phyloP scores from a whole-genome alignment of 2,888 invertebrate genomes.

The Empis livida region DNA sequence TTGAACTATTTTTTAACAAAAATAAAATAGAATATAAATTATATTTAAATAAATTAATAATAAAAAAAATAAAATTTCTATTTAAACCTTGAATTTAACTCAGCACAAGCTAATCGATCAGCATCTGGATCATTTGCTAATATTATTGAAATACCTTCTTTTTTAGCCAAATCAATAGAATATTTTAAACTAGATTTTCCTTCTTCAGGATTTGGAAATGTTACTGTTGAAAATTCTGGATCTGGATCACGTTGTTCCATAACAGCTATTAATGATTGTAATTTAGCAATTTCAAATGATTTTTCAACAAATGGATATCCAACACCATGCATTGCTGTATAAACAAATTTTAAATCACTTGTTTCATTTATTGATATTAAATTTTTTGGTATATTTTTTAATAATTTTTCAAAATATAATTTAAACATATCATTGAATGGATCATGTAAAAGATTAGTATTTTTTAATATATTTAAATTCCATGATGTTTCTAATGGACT shows the following conservation, averaged over 20 bases:
- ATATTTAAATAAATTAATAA: neutral
- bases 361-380: constrained; percentile 41
- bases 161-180: constrained; percentile 65
- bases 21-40: neutral
- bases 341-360: constrained; percentile 55
- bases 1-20: constrained; percentile 26
- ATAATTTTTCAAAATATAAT: constrained; percentile 52
- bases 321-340: constrained; percentile 98
- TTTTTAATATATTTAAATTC: constrained; percentile 48
- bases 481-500: constrained; percentile 66
- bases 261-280: constrained; percentile 40
- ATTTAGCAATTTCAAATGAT: constrained; percentile 61
- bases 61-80: too few species aligned
- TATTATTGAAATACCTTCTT: constrained; percentile 55
- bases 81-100: constrained; percentile 51
- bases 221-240: constrained; percentile 94
- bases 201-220: constrained; percentile 98
- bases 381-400: constrained; percentile 40
- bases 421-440: constrained; percentile 54
- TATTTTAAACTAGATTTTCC: constrained; percentile 66
- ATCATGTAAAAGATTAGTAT: constrained; percentile 47
- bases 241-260: constrained; percentile 72
- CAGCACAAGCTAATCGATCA: constrained; percentile 88
- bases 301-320: constrained; percentile 65
- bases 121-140: constrained; percentile 98